phyloP scores from a whole-genome alignment of 2,113 vertebrate species.

The Aptenodytes forsteri region DNA sequence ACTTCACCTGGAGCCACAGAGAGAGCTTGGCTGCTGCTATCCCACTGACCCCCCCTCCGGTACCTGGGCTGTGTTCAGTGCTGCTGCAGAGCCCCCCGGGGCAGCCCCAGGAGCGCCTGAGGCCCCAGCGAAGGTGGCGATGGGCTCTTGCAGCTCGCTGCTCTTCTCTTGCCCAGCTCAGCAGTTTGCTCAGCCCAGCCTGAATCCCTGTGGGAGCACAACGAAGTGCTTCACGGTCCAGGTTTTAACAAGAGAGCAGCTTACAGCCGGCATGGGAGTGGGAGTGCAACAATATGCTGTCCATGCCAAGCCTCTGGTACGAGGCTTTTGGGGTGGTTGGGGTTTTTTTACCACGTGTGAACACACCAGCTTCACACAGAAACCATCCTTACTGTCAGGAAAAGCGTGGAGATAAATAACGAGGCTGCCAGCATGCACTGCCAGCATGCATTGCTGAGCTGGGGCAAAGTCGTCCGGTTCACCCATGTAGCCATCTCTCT shows the following conservation, averaged over 20 bases:
- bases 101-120: not conserved
- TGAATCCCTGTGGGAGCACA: not conserved
- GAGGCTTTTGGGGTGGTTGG: not conserved
- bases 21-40: not conserved
- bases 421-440: accelerated
- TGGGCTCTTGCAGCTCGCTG: not conserved
- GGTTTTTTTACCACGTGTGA: too few species aligned
- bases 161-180: not conserved
- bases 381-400: not conserved
- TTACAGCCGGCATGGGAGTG: accelerated
- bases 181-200: not conserved
- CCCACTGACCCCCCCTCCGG: accelerated
- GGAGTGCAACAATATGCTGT: not conserved
- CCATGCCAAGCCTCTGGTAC: not conserved
- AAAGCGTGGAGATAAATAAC: accelerated
- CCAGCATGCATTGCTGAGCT: not conserved
- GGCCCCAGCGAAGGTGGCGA: accelerated
- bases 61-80: accelerated
- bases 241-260: not conserved
- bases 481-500: not conserved
- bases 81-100: not conserved
- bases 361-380: not conserved
- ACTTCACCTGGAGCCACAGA: not conserved
- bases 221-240: too few species aligned
- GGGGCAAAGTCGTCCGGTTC: not conserved